These are phyloP conservation scores for Naja naja DNA, from an alignment of 2,113 vertebrate genomes.

Conservation along the genomic window DNA sequence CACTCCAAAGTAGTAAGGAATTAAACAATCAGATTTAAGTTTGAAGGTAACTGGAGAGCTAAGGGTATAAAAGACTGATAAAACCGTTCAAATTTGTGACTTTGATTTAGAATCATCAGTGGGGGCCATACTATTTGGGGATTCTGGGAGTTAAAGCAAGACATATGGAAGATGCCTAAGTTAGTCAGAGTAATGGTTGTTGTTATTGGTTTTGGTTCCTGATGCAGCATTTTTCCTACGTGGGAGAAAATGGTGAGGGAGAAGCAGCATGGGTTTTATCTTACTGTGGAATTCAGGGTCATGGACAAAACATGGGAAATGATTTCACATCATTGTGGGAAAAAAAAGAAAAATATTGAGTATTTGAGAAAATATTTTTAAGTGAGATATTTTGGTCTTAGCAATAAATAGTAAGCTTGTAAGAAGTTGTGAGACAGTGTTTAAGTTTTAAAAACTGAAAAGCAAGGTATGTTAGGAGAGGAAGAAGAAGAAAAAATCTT, in stretches of 20 bases:
- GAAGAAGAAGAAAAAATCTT: background rate
- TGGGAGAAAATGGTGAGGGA: background rate
- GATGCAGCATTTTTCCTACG: background rate
- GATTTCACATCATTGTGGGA: background rate
- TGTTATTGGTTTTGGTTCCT: background rate
- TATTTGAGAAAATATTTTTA: background rate
- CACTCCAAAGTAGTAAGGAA: background rate
- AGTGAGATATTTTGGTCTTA: background rate
- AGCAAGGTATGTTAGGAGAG: background rate
- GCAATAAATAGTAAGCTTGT: background rate
- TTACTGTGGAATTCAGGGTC: background rate
- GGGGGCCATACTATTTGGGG: background rate
- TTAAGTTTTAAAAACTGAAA: background rate
- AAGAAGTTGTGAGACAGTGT: background rate
- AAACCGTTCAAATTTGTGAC: background rate
- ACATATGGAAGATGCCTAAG: background rate
- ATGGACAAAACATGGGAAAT: background rate
- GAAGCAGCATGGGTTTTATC: background rate
- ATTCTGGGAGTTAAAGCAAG: background rate
- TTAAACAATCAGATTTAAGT: background rate
- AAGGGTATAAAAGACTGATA: background rate
- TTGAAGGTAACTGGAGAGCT: background rate
- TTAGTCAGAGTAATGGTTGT: background rate
- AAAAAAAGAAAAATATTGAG: background rate
- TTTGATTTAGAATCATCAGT: background rate